Conservation (phyloP, 2,113 vertebrate species). For the Elaphurus davidianus region DNA sequence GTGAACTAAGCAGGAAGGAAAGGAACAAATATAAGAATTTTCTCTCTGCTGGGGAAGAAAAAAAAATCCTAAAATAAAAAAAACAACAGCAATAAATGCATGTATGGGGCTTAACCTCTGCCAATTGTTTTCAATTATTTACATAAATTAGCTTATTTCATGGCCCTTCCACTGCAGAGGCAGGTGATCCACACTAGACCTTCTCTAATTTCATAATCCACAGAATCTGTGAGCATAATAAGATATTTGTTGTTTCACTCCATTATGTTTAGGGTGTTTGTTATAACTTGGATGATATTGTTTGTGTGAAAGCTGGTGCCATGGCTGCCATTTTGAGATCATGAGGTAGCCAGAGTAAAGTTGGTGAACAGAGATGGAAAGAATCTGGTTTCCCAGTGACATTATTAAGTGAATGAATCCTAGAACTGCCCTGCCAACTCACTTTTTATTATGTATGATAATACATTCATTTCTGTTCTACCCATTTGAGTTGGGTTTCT, state of each 20-base stretch:
- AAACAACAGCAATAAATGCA: not conserved
- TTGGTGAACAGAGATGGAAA: not conserved
- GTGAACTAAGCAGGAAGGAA: not conserved
- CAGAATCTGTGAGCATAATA: not conserved
- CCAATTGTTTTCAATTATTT: conserved; percentile 11
- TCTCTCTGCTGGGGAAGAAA: not conserved
- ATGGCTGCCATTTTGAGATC: not conserved
- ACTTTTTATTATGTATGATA: not conserved
- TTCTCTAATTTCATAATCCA: not conserved
- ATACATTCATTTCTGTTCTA: conserved; percentile 13
- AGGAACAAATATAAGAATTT: not conserved
- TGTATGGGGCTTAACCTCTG: not conserved
- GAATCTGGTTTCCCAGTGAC: not conserved
- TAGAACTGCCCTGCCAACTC: not conserved
- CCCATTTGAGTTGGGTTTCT: not conserved
- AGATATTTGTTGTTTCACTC: not conserved
- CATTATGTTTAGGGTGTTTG: not conserved
- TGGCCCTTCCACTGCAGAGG: not conserved
- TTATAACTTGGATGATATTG: not conserved
- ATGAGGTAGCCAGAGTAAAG: not conserved
- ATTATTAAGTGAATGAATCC: not conserved
- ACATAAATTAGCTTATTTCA: not conserved
- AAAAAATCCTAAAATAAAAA: not conserved
- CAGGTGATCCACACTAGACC: not conserved
- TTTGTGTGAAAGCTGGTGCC: not conserved